Evolutionary conservation across 1,140 invertebrate genomes (phyloP).

Genomic region (Sycophila sp.): DNA sequence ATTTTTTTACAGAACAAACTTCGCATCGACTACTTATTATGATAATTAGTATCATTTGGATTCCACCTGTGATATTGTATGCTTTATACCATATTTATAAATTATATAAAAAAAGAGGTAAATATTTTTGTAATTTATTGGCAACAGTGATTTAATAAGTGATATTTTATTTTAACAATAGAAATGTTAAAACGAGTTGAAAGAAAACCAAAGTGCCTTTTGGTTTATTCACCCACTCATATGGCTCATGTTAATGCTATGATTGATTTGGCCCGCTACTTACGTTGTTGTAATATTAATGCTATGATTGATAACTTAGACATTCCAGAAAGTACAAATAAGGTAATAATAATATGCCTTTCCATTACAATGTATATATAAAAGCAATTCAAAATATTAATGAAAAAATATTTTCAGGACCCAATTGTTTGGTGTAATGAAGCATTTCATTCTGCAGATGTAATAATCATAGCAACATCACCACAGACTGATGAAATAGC

Average conservation of each 20-base stretch:
- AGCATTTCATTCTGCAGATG: conserved; percentile 54
- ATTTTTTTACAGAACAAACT: conserved; percentile 49
- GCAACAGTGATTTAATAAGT: not conserved
- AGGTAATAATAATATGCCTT: conserved; percentile 43
- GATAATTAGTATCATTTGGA: conserved; percentile 62
- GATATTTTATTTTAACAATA: conserved; percentile 29
- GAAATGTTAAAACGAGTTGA: conserved; percentile 44
- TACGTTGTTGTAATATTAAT: conserved; percentile 57
- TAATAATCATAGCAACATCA: conserved; percentile 57
- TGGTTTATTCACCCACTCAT: conserved; percentile 58
- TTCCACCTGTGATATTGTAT: conserved; percentile 58
- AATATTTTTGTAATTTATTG: conserved; percentile 3
- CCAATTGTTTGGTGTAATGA: conserved; percentile 57
- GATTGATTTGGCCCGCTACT: conserved; percentile 53
- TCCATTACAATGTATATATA: conserved; percentile 24
- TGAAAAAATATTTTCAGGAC: conserved; percentile 49
- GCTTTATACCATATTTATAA: conserved; percentile 56
- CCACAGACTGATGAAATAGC: conserved; percentile 39
- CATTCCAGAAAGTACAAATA: conserved; percentile 49
- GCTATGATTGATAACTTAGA: conserved; percentile 60
- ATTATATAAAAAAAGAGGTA: conserved; percentile 53
- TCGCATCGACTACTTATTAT: conserved; percentile 57
- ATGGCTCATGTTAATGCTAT: conserved; percentile 56
- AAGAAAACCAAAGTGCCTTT: conserved; percentile 54
- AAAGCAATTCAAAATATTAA: not conserved